A percentile compares a stretch with the other conserved stretches of the same genome.
phyloP scores from a whole-genome alignment of 2,888 invertebrate species.

The Rotaria sp. region DNA sequence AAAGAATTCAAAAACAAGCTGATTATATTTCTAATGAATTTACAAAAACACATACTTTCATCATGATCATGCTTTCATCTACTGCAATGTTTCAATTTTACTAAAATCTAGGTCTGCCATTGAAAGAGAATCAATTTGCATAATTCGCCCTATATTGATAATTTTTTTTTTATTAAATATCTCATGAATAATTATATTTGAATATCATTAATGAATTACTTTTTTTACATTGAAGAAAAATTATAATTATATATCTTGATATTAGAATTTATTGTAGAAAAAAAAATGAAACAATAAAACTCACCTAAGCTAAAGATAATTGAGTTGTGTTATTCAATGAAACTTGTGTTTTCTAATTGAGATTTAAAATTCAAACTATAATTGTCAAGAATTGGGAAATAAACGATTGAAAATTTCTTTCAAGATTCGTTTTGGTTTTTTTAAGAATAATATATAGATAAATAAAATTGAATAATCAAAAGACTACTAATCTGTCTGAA shows the following conservation, averaged over 20 bases:
- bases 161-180: background rate
- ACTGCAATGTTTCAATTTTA: too few species aligned
- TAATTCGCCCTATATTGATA: background rate
- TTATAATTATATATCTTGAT: background rate
- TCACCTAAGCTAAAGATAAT: background rate
- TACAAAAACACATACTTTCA: too few species aligned
- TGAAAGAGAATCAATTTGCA: background rate
- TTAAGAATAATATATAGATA: background rate
- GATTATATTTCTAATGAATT: too few species aligned
- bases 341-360: background rate
- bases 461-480: constrained; percentile 21
- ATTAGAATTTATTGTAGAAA: background rate
- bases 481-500: constrained; percentile 13
- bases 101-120: background rate
- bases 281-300: background rate
- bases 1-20: too few species aligned
- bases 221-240: background rate
- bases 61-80: too few species aligned
- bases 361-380: background rate
- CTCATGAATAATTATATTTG: background rate
- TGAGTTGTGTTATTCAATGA: background rate
- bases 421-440: background rate
- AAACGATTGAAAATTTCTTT: background rate
- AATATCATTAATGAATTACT: background rate
- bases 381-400: background rate